phyloP scores from a whole-genome alignment of 2,888 invertebrate genomes.

The Synanthedon myopaeformis region DNA sequence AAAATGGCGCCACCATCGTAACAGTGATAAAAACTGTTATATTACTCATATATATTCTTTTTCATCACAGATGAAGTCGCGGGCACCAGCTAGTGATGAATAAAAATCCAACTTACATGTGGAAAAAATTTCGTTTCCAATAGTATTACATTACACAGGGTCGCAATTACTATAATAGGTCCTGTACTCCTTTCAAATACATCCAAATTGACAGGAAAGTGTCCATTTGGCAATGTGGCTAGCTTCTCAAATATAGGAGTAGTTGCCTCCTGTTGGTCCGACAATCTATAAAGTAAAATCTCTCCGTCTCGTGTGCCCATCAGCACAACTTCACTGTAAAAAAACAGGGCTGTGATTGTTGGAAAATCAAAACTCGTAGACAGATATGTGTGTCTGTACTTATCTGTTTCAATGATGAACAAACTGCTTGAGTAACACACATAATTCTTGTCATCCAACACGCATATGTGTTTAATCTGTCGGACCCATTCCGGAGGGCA shows the following conservation, averaged over 20 bases:
- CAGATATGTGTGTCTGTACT: constrained; percentile 35
- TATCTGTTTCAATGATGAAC: constrained; percentile 47
- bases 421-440: constrained; percentile 48
- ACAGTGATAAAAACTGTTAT: not conserved
- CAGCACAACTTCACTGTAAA: constrained; percentile 44
- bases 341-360: constrained; percentile 45
- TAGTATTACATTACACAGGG: constrained; percentile 39
- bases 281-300: constrained; percentile 41
- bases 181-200: constrained; percentile 45
- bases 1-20: too few species aligned
- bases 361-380: constrained; percentile 33
- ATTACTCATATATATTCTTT: not conserved
- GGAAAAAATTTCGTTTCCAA: constrained; percentile 45
- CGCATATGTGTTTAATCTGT: constrained; percentile 38
- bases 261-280: constrained; percentile 29
- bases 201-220: constrained; percentile 45
- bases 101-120: constrained; percentile 28
- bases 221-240: constrained; percentile 35
- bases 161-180: constrained; percentile 39
- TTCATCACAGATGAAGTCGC: too few species aligned
- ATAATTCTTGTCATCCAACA: constrained; percentile 41
- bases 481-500: constrained; percentile 45
- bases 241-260: constrained; percentile 40
- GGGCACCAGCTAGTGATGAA: not conserved
- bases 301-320: constrained; percentile 40